These are phyloP conservation scores for Amphilophus citrinellus DNA, from an alignment of 2,113 vertebrate genomes.

Conservation along the genomic window DNA sequence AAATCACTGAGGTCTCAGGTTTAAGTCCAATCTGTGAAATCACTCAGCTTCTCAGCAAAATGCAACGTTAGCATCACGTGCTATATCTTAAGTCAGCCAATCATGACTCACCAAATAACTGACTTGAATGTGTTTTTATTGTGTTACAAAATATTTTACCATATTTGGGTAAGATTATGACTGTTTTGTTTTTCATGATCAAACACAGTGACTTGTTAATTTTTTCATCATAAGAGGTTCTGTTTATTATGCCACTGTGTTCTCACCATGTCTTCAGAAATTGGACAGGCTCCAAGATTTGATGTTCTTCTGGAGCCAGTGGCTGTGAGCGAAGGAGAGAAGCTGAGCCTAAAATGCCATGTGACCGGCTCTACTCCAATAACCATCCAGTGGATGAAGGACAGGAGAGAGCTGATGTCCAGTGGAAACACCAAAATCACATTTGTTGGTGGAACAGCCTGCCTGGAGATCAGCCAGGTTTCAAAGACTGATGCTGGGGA, in stretches of 20 bases:
- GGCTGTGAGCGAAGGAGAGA: conserved; percentile 85
- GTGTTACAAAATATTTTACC: not conserved
- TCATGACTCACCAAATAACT: too few species aligned
- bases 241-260: not conserved
- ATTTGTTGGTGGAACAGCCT: conserved; percentile 85
- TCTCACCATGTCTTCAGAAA: conserved; percentile 78
- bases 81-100: too few species aligned
- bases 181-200: not conserved
- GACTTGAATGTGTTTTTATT: not conserved
- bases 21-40: too few species aligned
- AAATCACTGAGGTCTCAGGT: not conserved
- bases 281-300: conserved; percentile 87
- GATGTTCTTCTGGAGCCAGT: conserved; percentile 86
- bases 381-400: conserved; percentile 93
- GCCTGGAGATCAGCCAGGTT: conserved; percentile 84
- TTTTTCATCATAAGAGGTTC: not conserved
- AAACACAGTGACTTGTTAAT: not conserved
- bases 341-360: conserved; percentile 87
- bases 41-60: too few species aligned
- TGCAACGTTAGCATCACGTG: too few species aligned
- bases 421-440: conserved; percentile 86
- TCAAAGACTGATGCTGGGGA: conserved; percentile 89
- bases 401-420: conserved; percentile 85
- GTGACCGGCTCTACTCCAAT: conserved; percentile 88
- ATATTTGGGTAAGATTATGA: not conserved